Base-by-base conservation (phyloP, 37 sponge, comb jelly and placozoan species). In the Agelas oroides region DNA sequence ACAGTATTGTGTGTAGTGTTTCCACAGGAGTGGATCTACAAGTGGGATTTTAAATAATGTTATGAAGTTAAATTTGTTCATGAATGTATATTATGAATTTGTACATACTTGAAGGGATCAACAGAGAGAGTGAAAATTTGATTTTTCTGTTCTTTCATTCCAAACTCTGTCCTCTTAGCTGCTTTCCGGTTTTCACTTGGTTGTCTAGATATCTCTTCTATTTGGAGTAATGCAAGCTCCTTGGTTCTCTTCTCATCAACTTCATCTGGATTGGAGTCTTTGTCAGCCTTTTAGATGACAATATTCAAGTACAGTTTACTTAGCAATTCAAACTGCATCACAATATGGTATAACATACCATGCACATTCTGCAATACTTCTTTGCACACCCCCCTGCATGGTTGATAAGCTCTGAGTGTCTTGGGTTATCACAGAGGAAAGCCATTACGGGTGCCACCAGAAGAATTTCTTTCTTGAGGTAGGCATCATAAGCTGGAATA, bases 11-110 rank as follows among this genome's bases (percentile, higher is more conserved):
- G 34, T 87, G 88, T 21, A 87, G 75, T 19, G 46, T 69, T 35
- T 87, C 88, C 25, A 87, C 66, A 12, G 88, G 88, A 20, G 81
- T 87, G 31, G 75, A 79, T 23, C 81, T 87, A 40, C 38, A 69
- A 24, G n/a, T n/a, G n/a, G n/a, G n/a, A n/a, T n/a, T n/a, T n/a
- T 25, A 15, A 23, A 37, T 36, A 23, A 23, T 37, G 14, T 12
- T 13, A 70, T 70, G 14, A 13, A 15, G 23, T 28, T 74, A 16
- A 74, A 18, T 11, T 31, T 16, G 6, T 46, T 28, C 38, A 71
- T 36, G 19, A 59, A 14, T 32, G 34, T 2, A 61, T 77, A 34
- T 71, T n/a, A 61, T 32, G 21, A 18, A 21, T 27, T n/a, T 75
- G 20, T 21, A 76, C 78, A 55, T 77, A 73, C 74, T n/a, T 24